Conservation (phyloP, 2,888 invertebrate species). For the Netelia melanura region DNA sequence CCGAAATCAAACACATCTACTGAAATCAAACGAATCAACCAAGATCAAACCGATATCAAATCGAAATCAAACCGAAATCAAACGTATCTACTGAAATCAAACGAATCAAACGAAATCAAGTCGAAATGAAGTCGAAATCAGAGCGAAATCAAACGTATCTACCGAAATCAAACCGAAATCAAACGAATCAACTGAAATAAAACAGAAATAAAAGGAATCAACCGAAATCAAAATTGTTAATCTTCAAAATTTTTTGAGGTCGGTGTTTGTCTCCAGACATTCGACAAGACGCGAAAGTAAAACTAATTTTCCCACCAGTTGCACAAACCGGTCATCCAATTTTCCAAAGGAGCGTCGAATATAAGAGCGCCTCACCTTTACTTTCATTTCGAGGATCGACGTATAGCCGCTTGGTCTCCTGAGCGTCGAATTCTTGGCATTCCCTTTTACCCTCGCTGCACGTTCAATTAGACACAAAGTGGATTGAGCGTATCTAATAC, state of each 20-base stretch:
- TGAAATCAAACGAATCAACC: too few species aligned
- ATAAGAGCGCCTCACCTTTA: constrained; percentile 60
- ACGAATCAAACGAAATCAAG: too few species aligned
- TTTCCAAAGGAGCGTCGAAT: constrained; percentile 68
- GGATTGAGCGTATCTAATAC: constrained; percentile 76
- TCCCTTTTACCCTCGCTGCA: constrained; percentile 22
- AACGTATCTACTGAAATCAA: too few species aligned
- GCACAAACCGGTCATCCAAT: constrained; percentile 72
- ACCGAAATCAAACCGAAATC: too few species aligned
- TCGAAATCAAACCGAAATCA: too few species aligned
- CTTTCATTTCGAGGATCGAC: background rate
- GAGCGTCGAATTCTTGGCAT: constrained; percentile 22
- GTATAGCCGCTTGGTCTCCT: background rate
- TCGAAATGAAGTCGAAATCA: too few species aligned
- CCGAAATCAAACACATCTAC: too few species aligned
- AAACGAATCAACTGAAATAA: too few species aligned
- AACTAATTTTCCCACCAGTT: constrained; percentile 66
- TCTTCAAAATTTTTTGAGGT: background rate
- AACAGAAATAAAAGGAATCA: too few species aligned
- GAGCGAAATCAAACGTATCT: too few species aligned
- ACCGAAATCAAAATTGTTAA: too few species aligned
- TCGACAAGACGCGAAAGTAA: background rate
- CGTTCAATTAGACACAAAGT: constrained; percentile 74
- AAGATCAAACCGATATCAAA: background rate
- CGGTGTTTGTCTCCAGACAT: constrained; percentile 2